Base-by-base conservation (phyloP, 2,888 invertebrate species). In the Malthinus flaveolus region DNA sequence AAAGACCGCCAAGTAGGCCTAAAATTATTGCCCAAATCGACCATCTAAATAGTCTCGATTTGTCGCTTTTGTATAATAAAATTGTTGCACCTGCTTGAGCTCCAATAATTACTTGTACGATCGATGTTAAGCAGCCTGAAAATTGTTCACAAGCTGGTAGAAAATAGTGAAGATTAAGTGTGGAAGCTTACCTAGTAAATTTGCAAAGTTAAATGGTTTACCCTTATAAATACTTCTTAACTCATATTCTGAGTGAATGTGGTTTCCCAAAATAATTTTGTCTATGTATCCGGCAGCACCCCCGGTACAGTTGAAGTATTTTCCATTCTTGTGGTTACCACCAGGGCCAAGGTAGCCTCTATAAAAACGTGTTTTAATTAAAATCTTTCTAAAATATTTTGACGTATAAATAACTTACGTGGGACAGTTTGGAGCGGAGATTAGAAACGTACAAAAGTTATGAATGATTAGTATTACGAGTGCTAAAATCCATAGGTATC, bases 251-350 rank as follows among this genome's bases (percentile, higher is more conserved):
- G 81, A 78, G 75, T 90, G 87, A 58, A 91, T 79, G 71, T 91
- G 91, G 0, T 81, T 67, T 0, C 87, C 87, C 60, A 93, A 83
- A 13, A 85, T 66, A 32, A 73, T 3, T 56, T 85, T 83, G 74
- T 95, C 95, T 49, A 95, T 87, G 67, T 90, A 89, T 0, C 91
- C 91, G 8, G 93, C 88, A 44, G 89, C 88, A 52, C 95, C 95
- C 0, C 90, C 94, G 0, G 93, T 93, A 71, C 94, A 95, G 76
- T 92, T 88, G 1, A 65, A 64, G 47, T 84, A 80, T 0, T 78
- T 69, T 3, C 79, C 78, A 37, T 75, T 70, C 50, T 82, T 79
- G 66, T 89, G 87, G 11, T 89, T 79, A 0, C 95, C 95, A 1
- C 94, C 95, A 0, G 95, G 93, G 0, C 94, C 94, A 34, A 87